Base-by-base conservation (phyloP, 2,113 vertebrate genomes). In the Cygnus buccinator region DNA sequence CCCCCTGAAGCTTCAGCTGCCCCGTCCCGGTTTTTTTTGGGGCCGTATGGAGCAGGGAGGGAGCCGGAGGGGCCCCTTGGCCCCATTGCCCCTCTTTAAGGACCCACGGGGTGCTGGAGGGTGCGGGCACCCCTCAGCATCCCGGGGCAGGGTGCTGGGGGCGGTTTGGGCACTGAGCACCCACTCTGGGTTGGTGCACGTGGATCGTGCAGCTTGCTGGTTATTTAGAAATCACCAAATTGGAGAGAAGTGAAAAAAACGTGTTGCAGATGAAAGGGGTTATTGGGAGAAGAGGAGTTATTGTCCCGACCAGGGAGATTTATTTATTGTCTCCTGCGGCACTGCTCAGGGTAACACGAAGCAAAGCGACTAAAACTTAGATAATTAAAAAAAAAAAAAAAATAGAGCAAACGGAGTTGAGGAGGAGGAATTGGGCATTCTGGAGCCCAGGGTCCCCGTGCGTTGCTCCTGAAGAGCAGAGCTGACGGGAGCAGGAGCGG, bases 11-110 rank as follows among this genome's bases (percentile, higher is more conserved):
- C 22, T 52, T 11, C 2, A 0, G 8, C 14, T 13, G 11, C 77
- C 76, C 71, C 15, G 6, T 10, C 19, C 20, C 11, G 0, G 16
- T 29, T 1, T 31, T 29, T 1, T 31, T 6, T 0, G 3, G 58
- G 6, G 44, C 70, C 23, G 20, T 22, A 10, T 26, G 50, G 50
- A 14, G 23, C 50, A 52, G 25, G 50, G 50, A 52, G 26, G 31
- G 37, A 41, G 62, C 17, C 19, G 16, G 10, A 14, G 62, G 62
- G 26, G 37, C 7, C 37, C 10, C 5, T 19, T 28, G 37, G 25
- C 26, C 39, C 62, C 25, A 6, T 29, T 28, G 62, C 37, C 17
- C 3, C 39, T 41, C 39, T 19, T 41, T 3, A 12, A 39, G 41
- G 62, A 28, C 25, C 10, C 8, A 25, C 11, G 6, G 68, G 46